Base-by-base conservation (phyloP, 2,888 invertebrate species). In the Latheticus oryzae region DNA sequence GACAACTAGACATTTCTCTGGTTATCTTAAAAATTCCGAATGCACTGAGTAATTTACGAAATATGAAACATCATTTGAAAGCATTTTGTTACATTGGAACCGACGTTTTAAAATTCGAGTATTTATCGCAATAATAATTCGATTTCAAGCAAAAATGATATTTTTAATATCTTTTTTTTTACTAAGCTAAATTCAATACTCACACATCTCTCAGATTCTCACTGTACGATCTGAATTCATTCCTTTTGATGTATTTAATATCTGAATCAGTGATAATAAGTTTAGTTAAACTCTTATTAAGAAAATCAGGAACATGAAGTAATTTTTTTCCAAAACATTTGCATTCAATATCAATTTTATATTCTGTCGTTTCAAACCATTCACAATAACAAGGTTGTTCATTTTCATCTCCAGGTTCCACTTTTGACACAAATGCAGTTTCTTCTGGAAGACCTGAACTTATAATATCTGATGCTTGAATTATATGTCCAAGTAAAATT, bases 171-270 rank as follows among this genome's bases (percentile, higher is more conserved):
- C n/a, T n/a, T n/a, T n/a, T n/a, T n/a, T n/a, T n/a, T n/a, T n/a
- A n/a, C n/a, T n/a, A n/a, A n/a, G n/a, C n/a, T n/a, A n/a, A n/a
- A n/a, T n/a, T n/a, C n/a, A n/a, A 12, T 51, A 75, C 79, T 76
- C 70, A 79, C 78, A 79, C 71, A 35, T 79, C 79, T 57, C 69
- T 70, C n/a, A 79, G 54, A 2, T 71, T 72, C n/a, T 58, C 59
- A 37, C 69, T 73, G 52, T 79, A 79, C 0, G 73, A 71, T 47
- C 76, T 70, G 30, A 78, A 69, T 2, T 73, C 72, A 58, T 68
- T 67, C 24, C 63, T 71, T 2, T 62, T 67, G 5, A 79, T 65
- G 33, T 64, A 62, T 26, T 52, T 69, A 2, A 79, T 74, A 33
- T 74, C 71, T 5, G 76, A 70, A 62, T 78, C 75, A 3, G 75